These are phyloP conservation scores for Panthera leo DNA, from an alignment of 2,113 vertebrate genomes.

Conservation along the genomic window DNA sequence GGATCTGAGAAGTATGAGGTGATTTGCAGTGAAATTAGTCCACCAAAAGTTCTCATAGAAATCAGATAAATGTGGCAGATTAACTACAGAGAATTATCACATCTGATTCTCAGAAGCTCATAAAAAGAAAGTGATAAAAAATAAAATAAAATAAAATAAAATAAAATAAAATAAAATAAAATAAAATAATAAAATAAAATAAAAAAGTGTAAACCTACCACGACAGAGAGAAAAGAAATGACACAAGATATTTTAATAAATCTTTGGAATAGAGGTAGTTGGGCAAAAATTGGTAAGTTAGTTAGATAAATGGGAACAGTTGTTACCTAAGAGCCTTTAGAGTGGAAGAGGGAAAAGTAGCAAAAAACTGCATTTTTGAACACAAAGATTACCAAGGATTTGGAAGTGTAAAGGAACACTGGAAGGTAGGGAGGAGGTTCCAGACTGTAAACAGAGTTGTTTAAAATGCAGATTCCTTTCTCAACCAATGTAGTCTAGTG, in stretches of 20 bases:
- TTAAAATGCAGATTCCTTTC: not conserved
- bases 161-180: too few species aligned
- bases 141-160: too few species aligned
- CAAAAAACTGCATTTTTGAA: not conserved
- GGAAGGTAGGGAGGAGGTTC: too few species aligned
- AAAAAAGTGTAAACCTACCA: not conserved
- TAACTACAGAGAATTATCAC: not conserved
- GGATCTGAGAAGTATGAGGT: not conserved
- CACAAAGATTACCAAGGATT: not conserved
- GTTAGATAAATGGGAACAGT: not conserved
- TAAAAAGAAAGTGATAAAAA: not conserved
- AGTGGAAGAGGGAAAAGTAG: not conserved
- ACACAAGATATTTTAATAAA: not conserved
- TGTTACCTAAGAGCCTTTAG: not conserved
- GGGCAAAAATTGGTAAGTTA: not conserved
- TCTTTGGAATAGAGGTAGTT: not conserved
- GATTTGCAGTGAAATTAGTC: not conserved
- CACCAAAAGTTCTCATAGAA: not conserved
- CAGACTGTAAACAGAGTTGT: accelerated
- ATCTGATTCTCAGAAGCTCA: not conserved
- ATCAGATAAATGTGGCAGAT: not conserved
- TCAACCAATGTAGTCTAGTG: not conserved
- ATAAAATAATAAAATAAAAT: too few species aligned
- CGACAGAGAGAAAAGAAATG: not conserved
- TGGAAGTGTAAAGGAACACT: accelerated